phyloP scores from a whole-genome alignment of 2,113 vertebrate species.

The Zonotrichia leucophrys region DNA sequence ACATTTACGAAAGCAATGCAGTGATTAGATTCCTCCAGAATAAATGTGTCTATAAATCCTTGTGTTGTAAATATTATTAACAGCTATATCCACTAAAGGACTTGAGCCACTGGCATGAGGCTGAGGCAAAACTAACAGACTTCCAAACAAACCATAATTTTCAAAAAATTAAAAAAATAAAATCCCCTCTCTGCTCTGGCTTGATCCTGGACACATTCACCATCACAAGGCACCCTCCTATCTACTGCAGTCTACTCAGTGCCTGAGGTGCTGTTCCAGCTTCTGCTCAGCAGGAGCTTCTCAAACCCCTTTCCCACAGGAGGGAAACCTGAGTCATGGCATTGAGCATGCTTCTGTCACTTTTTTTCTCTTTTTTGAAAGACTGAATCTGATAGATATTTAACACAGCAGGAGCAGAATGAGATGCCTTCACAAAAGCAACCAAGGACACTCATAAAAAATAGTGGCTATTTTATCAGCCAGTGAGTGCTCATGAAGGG shows the following conservation, averaged over 20 bases:
- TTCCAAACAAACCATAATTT: neutral
- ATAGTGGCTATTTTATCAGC: neutral
- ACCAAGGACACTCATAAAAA: neutral
- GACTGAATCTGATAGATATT: neutral
- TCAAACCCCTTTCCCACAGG: neutral
- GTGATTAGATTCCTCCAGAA: constrained; percentile 41
- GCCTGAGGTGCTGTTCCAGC: neutral
- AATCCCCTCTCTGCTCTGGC: neutral
- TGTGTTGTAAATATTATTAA: neutral
- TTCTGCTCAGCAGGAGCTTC: neutral
- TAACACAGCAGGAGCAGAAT: neutral
- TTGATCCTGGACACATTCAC: neutral
- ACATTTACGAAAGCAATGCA: constrained; percentile 22
- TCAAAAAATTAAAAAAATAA: too few species aligned
- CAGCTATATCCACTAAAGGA: neutral
- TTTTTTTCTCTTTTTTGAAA: neutral
- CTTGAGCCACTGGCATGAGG: neutral
- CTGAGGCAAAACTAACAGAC: neutral
- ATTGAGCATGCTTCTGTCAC: neutral
- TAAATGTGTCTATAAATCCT: constrained; percentile 41
- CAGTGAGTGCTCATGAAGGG: neutral
- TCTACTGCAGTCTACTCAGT: neutral
- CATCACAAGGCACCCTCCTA: neutral
- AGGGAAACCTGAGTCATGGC: neutral
- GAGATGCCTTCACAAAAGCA: neutral